These are phyloP conservation scores for Orthosia gracilis DNA, from an alignment of 2,888 invertebrate species.

Conservation along the genomic window DNA sequence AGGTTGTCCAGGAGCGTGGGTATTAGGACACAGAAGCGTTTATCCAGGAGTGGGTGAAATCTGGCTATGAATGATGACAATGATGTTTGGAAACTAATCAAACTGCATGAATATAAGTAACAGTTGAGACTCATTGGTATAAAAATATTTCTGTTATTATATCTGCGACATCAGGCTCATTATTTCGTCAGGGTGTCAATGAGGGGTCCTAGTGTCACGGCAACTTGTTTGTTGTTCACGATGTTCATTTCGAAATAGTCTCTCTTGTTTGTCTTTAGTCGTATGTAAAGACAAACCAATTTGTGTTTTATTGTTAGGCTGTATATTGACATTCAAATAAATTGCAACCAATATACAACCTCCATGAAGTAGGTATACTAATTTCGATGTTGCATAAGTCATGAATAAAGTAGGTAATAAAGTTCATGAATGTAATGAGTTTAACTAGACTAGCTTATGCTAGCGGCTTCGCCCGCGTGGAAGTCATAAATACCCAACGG, in stretches of 20 bases:
- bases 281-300: conserved; percentile 14
- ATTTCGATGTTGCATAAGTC: background rate
- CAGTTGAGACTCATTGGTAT: no score
- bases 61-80: no score
- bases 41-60: no score
- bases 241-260: conserved; percentile 41
- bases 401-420: background rate
- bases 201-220: conserved; percentile 51
- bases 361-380: background rate
- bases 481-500: no score
- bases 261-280: background rate
- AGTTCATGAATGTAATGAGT: background rate
- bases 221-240: conserved; percentile 24
- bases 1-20: no score
- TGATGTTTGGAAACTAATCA: no score
- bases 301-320: conserved; percentile 7
- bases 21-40: no score
- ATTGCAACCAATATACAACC: conserved; percentile 16
- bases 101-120: no score
- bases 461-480: no score
- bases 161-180: conserved; percentile 17
- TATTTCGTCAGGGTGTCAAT: conserved; percentile 45
- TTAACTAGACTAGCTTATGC: no score
- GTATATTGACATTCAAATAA: conserved; percentile 15
- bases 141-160: background rate